These are phyloP conservation scores for Hemaris fuciformis DNA, from an alignment of 2,888 invertebrate genomes.

Conservation along the genomic window DNA sequence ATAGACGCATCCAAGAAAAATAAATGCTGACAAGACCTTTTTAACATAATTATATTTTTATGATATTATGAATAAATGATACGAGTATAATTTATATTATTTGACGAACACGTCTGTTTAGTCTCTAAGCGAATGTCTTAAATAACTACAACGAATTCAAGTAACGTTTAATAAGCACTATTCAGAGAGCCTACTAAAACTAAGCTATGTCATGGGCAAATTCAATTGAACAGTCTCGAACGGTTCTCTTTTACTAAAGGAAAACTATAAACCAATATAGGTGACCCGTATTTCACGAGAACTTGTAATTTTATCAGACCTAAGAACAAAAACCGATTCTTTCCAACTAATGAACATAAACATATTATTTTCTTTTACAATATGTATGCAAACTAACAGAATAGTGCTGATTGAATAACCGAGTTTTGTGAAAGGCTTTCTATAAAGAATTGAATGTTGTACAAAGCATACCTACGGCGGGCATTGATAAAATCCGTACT, in stretches of 20 bases:
- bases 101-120: too few relatives aligned
- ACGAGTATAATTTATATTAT: too few relatives aligned
- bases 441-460: conserved; percentile 7
- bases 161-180: background rate
- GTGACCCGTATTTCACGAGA: background rate
- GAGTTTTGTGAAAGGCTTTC: conserved; percentile 13
- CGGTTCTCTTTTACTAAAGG: background rate
- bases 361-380: background rate
- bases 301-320: conserved; percentile 7
- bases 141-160: background rate
- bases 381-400: conserved; percentile 3
- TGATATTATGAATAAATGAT: too few relatives aligned
- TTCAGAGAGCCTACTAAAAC: background rate
- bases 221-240: background rate
- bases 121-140: too few relatives aligned
- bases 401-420: conserved; percentile 8
- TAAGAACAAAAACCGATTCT: background rate
- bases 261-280: background rate
- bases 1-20: too few relatives aligned
- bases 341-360: background rate
- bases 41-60: too few relatives aligned
- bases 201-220: background rate
- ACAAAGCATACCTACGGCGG: conserved; percentile 9
- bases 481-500: conserved; percentile 14
- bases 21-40: too few relatives aligned